Evolutionary conservation across 2,888 invertebrate genomes (phyloP).

Genomic region (Cistogaster globosa): DNA sequence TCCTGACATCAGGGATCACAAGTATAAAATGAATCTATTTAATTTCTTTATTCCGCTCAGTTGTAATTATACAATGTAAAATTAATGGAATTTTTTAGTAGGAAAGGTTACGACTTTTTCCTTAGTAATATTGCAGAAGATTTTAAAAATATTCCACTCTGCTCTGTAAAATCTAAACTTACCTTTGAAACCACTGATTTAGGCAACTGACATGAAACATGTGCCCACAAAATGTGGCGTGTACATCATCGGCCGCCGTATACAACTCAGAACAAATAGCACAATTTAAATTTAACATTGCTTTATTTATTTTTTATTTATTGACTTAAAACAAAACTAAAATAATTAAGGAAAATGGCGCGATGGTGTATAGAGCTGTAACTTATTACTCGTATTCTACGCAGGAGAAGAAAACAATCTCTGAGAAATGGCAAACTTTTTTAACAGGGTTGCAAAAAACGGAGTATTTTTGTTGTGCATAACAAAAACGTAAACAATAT

Average conservation of each 20-base stretch:
- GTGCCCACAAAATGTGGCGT: constrained; percentile 88
- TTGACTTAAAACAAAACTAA: background rate
- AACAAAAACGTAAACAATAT: too few relatives aligned
- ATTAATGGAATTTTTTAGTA: too few relatives aligned
- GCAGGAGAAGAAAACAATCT: too few relatives aligned
- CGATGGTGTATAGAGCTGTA: background rate
- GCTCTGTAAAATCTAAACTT: constrained; percentile 68
- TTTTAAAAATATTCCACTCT: background rate
- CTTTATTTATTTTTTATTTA: background rate
- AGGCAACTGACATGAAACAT: constrained; percentile 88
- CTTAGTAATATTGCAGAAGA: background rate
- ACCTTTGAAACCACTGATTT: constrained; percentile 88
- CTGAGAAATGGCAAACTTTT: too few relatives aligned
- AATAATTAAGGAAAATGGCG: too few relatives aligned
- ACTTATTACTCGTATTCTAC: background rate
- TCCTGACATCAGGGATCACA: too few relatives aligned
- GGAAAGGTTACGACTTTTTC: too few relatives aligned
- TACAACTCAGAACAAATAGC: constrained; percentile 89
- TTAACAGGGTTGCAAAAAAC: too few relatives aligned
- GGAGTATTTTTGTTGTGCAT: too few relatives aligned
- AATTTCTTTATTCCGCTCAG: too few relatives aligned
- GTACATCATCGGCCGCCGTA: constrained; percentile 85
- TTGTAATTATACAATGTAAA: too few relatives aligned
- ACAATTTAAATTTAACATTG: constrained; percentile 86
- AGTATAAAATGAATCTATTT: too few relatives aligned